Base-by-base conservation (phyloP, 2,888 invertebrate species). In the Hydroisotoma schaefferi region DNA sequence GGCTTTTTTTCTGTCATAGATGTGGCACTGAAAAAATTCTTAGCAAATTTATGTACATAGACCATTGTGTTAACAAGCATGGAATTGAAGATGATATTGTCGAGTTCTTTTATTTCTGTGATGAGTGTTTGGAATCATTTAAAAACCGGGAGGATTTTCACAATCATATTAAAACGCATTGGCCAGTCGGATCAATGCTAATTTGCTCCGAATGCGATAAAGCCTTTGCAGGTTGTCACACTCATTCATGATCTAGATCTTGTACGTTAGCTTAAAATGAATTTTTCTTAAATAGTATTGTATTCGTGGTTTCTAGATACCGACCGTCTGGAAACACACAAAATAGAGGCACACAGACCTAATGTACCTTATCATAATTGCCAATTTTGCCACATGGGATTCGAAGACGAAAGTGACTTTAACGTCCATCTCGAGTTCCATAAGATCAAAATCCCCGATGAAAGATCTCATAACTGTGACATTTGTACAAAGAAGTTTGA, bases 31-130 rank as follows among this genome's bases (percentile, higher is more conserved):
- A 37, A 5, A 10, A n/a, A 12, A 52, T 52, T 52, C 18, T 25
- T 26, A 20, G 52, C n/a, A 52, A 52, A 33, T 33, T 37, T 3
- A 2, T n/a, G 18, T 52, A 52, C 20, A 27, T 52, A 6, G 22
- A n/a, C 18, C 52, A 52, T 23, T 52, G 52, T 23, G 22, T 52
- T 6, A 52, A 6, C 5, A 27, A 5, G 15, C 52, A 52, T 33
- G 37, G 22, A 8, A 23, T 52, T 12, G 52, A 52, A 52, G 52
- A 52, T 20, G 52, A 52, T 18, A 25, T 52, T 33, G 52, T 52
- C 5, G 52, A 52, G 52, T 52, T 22, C 23, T 52, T 52, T 33
- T 37, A 52, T 23, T 52, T 52, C 23, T 52, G 52, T 37, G 52
- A 52, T 37, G 52, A 52, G 4, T 52, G 52, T 20, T 29, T 26